phyloP scores from a whole-genome alignment of 2,113 vertebrate species.

The Elaphurus davidianus region DNA sequence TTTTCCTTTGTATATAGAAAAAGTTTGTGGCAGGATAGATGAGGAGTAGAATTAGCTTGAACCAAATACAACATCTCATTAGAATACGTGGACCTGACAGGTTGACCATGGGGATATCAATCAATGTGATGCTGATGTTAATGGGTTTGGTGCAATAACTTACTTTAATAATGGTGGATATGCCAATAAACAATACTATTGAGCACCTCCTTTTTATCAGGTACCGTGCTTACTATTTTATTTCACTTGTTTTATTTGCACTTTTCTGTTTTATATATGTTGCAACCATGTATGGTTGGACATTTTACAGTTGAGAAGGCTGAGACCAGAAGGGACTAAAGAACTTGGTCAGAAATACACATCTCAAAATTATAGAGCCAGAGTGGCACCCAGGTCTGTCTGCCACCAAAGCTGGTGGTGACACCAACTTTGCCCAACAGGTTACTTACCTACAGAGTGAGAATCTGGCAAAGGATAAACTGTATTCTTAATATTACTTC shows the following conservation, averaged over 20 bases:
- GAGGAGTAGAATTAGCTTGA: neutral
- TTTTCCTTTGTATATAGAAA: neutral
- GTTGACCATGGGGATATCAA: neutral
- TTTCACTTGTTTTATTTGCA: neutral
- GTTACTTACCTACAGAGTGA: neutral
- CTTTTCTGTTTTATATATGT: neutral
- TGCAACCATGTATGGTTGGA: neutral
- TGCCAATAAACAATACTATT: neutral
- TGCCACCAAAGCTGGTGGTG: neutral
- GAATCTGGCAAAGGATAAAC: neutral
- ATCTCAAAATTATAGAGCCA: neutral
- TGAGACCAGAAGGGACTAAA: neutral
- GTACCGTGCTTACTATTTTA: neutral
- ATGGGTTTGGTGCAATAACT: neutral
- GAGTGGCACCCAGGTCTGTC: neutral
- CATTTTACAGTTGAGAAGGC: neutral
- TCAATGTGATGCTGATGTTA: neutral
- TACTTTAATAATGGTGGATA: neutral
- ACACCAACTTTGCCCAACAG: neutral
- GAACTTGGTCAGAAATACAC: neutral
- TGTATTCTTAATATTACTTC: neutral
- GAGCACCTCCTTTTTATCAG: neutral
- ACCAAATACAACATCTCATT: neutral
- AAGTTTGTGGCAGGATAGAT: neutral
- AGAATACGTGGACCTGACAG: neutral